Conservation (phyloP, 2,113 vertebrate genomes). For the Nansenia antarctica region DNA sequence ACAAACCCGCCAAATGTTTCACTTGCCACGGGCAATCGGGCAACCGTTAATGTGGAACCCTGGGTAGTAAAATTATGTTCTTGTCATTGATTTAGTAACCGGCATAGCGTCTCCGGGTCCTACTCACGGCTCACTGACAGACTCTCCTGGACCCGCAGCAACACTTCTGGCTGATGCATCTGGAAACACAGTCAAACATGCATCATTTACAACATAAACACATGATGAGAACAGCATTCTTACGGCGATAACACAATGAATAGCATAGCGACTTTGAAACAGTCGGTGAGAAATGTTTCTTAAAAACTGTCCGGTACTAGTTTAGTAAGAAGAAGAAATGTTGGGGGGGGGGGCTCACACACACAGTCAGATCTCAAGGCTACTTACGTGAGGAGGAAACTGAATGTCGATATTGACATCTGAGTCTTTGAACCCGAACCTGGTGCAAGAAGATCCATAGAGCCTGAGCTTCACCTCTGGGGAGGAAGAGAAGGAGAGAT, state of each 20-base stretch:
- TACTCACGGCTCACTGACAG: conserved; percentile 88
- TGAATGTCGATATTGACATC: conserved; percentile 93
- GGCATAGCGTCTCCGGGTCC: background rate
- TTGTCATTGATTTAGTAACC: too few relatives aligned
- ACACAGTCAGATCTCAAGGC: conserved; percentile 9
- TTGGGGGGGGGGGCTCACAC: too few relatives aligned
- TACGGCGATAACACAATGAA: too few relatives aligned
- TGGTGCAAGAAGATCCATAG: conserved; percentile 92
- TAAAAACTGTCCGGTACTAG: background rate
- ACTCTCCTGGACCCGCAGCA: conserved; percentile 88
- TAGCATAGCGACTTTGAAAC: too few relatives aligned
- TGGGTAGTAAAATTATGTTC: too few relatives aligned
- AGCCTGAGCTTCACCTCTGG: conserved; percentile 89
- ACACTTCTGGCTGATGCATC: conserved; percentile 95
- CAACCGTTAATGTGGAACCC: too few relatives aligned
- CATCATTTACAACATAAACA: conserved; percentile 37
- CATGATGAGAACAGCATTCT: too few relatives aligned
- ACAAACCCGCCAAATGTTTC: too few relatives aligned
- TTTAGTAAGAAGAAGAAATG: background rate
- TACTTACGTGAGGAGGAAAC: conserved; percentile 89
- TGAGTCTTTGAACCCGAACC: conserved; percentile 91
- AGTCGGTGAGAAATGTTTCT: too few relatives aligned
- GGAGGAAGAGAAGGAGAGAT: conserved; percentile 22
- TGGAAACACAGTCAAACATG: conserved; percentile 75
- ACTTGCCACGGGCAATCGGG: too few relatives aligned